Evolutionary conservation across 2,113 vertebrate species (phyloP), one percentile per base, ranked within the genome.

Genomic region (Chaetodon auriga): DNA sequence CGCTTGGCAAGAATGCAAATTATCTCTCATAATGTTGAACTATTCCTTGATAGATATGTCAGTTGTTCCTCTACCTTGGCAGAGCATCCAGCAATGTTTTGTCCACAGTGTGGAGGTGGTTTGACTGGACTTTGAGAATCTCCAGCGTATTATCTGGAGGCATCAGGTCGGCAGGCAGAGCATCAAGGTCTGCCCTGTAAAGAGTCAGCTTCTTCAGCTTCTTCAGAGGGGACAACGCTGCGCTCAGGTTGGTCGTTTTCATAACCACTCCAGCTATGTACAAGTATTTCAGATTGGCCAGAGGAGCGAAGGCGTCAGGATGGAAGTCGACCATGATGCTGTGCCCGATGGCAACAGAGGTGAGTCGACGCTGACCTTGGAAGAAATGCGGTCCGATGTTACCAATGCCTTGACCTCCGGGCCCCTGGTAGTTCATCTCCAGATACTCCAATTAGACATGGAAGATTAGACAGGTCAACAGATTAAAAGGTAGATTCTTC

Each of bases 351-450:
- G 1, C 5, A 18, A 83, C 0, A 3, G 35, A 11, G 16, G 0
- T 54, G 7, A 83, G 81, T 7, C 12, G 19, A 35, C 14, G 3
- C 46, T 1, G 76, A 55, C 76, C 48, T 54, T 71, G 18, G 61
- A 87, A 87, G 76, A 87, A 80, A 19, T 35, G 0, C 0, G 70
- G 76, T n/a, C 76, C 76, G 16, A 80, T 87, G 12, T 18, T 3
- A 8, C 85, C 85, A 36, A 83, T 68, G 53, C 80, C 76, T 12
- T 3, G 9, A 35, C 76, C 71, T 68, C 76, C 76, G 1, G 75
- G 85, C 3, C 80, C 85, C 71, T 87, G 85, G 76, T 87, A 82
- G 11, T 38, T 65, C 80, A 86, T 64, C 13, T 86, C 45, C 49
- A 82, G 13, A 69, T 25, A 30, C 84, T 85, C 0, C 43, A 71